phyloP scores from a whole-genome alignment of 2,888 invertebrate genomes.

The Pristionchus entomophagus region DNA sequence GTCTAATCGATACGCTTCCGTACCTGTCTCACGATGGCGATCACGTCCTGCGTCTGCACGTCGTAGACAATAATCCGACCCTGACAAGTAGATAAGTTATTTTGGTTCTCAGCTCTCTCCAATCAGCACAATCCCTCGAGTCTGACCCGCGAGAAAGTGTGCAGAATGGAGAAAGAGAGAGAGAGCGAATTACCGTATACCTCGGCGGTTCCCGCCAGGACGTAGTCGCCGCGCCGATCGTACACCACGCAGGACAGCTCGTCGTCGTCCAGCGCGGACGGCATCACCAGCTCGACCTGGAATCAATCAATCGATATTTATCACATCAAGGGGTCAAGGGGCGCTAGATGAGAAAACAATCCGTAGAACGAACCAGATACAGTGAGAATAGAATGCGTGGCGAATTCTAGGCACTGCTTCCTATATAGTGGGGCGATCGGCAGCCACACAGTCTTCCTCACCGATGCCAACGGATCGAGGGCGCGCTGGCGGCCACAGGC shows the following conservation, averaged over 20 bases:
- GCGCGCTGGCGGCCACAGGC: not conserved
- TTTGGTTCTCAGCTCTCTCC: not conserved
- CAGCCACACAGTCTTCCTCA: too few relatives aligned
- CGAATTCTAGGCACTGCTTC: too few relatives aligned
- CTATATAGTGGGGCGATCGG: too few relatives aligned
- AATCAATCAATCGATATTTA: too few relatives aligned
- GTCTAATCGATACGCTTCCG: too few relatives aligned
- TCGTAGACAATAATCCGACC: conserved; percentile 76
- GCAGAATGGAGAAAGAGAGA: not conserved
- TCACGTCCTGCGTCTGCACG: conserved; percentile 84
- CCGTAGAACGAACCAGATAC: not conserved
- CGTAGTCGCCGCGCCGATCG: conserved; percentile 91
- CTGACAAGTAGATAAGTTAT: conserved; percentile 49
- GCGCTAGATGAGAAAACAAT: conserved; percentile 79
- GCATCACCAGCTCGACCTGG: too few relatives aligned
- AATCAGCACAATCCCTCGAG: not conserved
- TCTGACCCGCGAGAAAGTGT: not conserved
- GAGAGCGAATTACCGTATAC: conserved; percentile 76
- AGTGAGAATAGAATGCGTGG: too few relatives aligned
- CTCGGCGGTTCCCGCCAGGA: conserved; percentile 96
- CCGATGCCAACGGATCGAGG: too few relatives aligned
- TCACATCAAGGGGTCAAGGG: too few relatives aligned
- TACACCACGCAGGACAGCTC: conserved; percentile 91
- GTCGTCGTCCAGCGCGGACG: conserved; percentile 56
- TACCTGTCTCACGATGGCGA: conserved; percentile 79